These are phyloP conservation scores for Limulus polyphemus DNA, from an alignment of 2,888 invertebrate genomes.

Conservation along the genomic window DNA sequence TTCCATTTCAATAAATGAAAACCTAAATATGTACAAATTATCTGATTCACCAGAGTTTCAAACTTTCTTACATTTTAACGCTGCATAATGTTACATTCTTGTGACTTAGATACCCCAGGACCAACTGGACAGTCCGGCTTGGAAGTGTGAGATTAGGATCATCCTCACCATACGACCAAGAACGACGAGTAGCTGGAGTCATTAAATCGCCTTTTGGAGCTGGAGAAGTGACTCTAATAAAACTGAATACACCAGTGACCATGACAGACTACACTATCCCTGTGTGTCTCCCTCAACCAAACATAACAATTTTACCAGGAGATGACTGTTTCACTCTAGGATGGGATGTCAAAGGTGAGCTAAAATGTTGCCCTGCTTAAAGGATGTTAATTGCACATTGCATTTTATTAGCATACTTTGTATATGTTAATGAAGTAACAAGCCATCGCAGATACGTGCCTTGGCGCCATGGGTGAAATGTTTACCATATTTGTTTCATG, in stretches of 20 bases:
- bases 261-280: constrained; percentile 18
- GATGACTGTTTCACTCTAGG: constrained; percentile 14
- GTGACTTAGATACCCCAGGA: constrained; percentile 8
- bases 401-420: no score
- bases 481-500: no score
- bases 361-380: neutral
- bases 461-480: no score
- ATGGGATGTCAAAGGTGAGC: constrained; percentile 16
- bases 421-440: no score
- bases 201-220: constrained; percentile 17
- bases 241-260: constrained; percentile 14
- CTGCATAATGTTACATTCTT: no score
- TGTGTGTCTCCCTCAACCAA: constrained; percentile 18
- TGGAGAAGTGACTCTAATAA: constrained; percentile 13
- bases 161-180: constrained; percentile 17
- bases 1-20: no score
- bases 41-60: no score
- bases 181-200: constrained; percentile 15
- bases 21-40: no score
- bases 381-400: no score
- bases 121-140: constrained; percentile 12
- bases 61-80: no score
- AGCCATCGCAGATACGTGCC: no score
- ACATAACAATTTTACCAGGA: constrained; percentile 11
- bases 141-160: constrained; percentile 14